A percentile compares a stretch with the other conserved stretches of the same genome.
These are phyloP conservation scores for Phaedon cochleariae DNA, from an alignment of 2,888 invertebrate species.

Conservation along the genomic window DNA sequence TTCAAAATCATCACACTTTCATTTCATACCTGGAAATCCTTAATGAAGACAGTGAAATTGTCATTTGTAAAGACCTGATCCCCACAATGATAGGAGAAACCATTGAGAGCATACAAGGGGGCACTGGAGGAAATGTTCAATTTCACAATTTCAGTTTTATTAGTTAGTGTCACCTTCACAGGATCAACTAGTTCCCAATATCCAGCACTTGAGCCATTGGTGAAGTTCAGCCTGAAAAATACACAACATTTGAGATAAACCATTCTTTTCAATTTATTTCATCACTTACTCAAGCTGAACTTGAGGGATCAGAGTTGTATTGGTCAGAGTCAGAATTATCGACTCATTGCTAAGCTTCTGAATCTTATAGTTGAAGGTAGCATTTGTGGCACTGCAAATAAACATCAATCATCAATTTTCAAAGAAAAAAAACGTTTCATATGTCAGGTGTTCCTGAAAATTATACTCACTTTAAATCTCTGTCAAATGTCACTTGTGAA, in stretches of 20 bases:
- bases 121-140: slow-evolving; percentile 23
- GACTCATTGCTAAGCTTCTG: neutral
- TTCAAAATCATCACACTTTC: neutral
- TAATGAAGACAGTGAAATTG: slow-evolving; percentile 31
- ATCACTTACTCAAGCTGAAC: neutral
- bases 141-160: neutral
- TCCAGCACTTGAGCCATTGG: slow-evolving; percentile 26
- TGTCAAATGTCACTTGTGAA: neutral
- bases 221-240: slow-evolving; percentile 38
- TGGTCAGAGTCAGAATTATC: neutral
- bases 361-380: slow-evolving; percentile 19
- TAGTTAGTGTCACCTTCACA: slow-evolving; percentile 13
- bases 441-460: too few relatives aligned
- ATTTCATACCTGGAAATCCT: slow-evolving; percentile 47
- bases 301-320: neutral
- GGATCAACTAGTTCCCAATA: slow-evolving; percentile 44
- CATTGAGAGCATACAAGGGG: slow-evolving; percentile 57
- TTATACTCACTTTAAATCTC: neutral
- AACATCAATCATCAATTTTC: neutral
- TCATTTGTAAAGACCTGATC: slow-evolving; percentile 40
- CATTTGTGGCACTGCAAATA: slow-evolving; percentile 21
- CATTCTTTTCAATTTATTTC: neutral
- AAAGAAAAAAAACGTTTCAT: too few relatives aligned
- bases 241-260: neutral
- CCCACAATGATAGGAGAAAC: slow-evolving; percentile 66